These are phyloP conservation scores for Pectinophora gossypiella DNA, from an alignment of 1,140 invertebrate genomes.

Conservation along the genomic window DNA sequence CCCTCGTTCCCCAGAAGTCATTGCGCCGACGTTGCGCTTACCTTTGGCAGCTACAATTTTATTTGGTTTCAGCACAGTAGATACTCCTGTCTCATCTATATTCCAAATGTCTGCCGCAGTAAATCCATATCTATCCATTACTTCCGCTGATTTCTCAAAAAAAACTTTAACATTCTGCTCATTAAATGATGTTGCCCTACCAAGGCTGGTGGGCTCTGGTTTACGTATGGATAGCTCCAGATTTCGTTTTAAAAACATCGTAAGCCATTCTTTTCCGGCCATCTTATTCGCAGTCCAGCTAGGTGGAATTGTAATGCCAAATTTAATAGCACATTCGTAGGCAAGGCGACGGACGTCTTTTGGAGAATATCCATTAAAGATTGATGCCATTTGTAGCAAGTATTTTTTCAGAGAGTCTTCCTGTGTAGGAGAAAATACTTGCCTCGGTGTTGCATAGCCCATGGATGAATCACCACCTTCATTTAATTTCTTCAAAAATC, in stretches of 20 bases:
- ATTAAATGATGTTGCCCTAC: slow-evolving; percentile 41
- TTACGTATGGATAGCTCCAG: slow-evolving; percentile 32
- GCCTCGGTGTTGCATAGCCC: slow-evolving; percentile 8
- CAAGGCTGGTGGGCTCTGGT: slow-evolving; percentile 40
- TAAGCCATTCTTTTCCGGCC: slow-evolving; percentile 40
- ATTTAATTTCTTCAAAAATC: slow-evolving; percentile 26
- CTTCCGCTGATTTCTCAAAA: slow-evolving; percentile 17
- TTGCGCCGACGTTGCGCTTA: slow-evolving; percentile 36
- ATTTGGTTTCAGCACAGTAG: slow-evolving; percentile 17
- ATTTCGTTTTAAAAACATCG: slow-evolving; percentile 45
- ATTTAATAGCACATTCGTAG: slow-evolving; percentile 28
- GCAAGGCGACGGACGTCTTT: slow-evolving; percentile 32
- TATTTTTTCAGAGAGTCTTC: slow-evolving; percentile 28
- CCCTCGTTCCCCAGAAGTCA: slow-evolving; percentile 44
- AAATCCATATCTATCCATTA: slow-evolving; percentile 5
- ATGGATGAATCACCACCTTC: slow-evolving; percentile 13
- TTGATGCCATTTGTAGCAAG: slow-evolving; percentile 30
- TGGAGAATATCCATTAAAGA: slow-evolving; percentile 28
- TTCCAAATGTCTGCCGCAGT: background rate
- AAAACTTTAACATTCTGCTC: slow-evolving; percentile 28
- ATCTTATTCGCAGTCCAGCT: slow-evolving; percentile 21
- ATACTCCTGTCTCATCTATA: slow-evolving; percentile 17
- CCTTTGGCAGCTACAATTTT: slow-evolving; percentile 32
- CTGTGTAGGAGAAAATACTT: slow-evolving; percentile 18
- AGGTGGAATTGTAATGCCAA: slow-evolving; percentile 16